Evolutionary conservation across 1,140 invertebrate species (phyloP).

Genomic region (Myzus persicae): DNA sequence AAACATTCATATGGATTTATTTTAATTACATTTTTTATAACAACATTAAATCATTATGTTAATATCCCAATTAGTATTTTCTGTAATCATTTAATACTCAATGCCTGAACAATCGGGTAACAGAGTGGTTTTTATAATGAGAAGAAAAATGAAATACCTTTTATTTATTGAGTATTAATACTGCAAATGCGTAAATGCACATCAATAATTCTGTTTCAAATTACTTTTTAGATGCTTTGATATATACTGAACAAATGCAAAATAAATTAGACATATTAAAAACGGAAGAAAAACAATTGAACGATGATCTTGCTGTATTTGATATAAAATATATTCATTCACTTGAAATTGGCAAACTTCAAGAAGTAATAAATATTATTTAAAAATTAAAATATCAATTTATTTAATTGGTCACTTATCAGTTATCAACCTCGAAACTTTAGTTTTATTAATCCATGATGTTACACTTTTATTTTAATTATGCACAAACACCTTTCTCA

Average conservation of each 20-base stretch:
- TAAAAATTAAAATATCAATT: background rate
- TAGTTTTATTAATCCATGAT: background rate
- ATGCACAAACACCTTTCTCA: background rate
- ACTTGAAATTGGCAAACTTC: background rate
- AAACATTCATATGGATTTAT: background rate
- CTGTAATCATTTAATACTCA: background rate
- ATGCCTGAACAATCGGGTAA: background rate
- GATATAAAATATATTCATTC: conserved; percentile 4
- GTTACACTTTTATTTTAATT: background rate
- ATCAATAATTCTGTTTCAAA: background rate
- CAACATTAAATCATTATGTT: background rate
- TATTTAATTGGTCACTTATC: background rate
- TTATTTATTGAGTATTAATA: background rate
- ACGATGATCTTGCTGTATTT: conserved; percentile 21
- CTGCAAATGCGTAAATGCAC: background rate
- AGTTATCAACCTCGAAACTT: background rate
- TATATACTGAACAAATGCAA: conserved; percentile 14
- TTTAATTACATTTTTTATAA: background rate
- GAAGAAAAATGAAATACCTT: background rate
- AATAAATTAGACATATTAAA: background rate
- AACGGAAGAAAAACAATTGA: conserved; percentile 30
- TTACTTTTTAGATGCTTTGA: conserved; percentile 23
- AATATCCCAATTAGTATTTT: background rate
- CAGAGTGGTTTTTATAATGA: background rate
- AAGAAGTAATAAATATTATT: conserved; percentile 7